Percentiles rank a stretch among this genome's conserved stretches.
These are phyloP conservation scores for Tenualosa thibaudeaui DNA, from an alignment of 2,797 vertebrate genomes.

Conservation along the genomic window DNA sequence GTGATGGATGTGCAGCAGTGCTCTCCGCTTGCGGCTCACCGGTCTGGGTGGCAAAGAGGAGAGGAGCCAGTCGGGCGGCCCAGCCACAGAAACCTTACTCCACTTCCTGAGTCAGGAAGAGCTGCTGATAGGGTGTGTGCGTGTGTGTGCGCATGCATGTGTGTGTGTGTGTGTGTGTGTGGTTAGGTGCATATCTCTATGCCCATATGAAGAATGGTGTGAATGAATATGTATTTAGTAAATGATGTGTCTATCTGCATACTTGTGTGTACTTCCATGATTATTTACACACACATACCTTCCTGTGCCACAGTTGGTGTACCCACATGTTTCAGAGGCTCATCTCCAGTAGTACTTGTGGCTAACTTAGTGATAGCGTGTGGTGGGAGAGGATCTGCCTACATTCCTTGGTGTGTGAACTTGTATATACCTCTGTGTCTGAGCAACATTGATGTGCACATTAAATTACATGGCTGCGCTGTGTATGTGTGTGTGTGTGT, in stretches of 20 bases:
- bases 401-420: neutral
- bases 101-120: slow-evolving; percentile 53
- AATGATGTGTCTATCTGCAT: neutral
- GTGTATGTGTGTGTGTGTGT: neutral
- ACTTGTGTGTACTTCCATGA: neutral
- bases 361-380: neutral
- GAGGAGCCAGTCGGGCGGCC: slow-evolving; percentile 46
- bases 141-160: slow-evolving; percentile 21
- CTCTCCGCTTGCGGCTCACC: neutral
- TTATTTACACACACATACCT: neutral
- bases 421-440: slow-evolving; percentile 1
- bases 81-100: slow-evolving; percentile 47
- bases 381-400: neutral
- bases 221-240: neutral
- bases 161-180: slow-evolving; percentile 39
- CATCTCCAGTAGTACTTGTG: neutral
- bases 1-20: slow-evolving; percentile 5
- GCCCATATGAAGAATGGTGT: slow-evolving; percentile 49
- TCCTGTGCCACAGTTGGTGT: neutral
- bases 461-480: neutral
- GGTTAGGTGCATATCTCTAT: slow-evolving; percentile 52
- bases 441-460: neutral
- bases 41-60: slow-evolving; percentile 34
- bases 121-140: slow-evolving; percentile 28
- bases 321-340: neutral